Percentiles rank a stretch among this genome's conserved stretches.
phyloP scores from a whole-genome alignment of 2,888 invertebrate genomes.

The Emmelina monodactyla region DNA sequence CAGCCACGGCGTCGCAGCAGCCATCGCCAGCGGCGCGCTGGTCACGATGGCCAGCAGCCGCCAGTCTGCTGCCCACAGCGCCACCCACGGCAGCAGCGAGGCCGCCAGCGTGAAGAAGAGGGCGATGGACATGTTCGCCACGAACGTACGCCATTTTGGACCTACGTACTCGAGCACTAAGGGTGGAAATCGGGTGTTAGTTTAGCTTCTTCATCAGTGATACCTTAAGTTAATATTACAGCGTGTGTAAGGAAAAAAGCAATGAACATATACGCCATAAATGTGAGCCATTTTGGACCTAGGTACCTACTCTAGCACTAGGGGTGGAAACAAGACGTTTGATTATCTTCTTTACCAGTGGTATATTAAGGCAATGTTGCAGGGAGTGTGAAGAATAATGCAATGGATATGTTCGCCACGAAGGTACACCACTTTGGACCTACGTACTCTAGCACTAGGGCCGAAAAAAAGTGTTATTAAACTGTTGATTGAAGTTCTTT shows the following conservation, averaged over 20 bases:
- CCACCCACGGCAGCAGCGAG: constrained; percentile 84
- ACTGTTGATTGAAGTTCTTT: too few species aligned
- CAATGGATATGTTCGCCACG: constrained; percentile 91
- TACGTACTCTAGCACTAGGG: constrained; percentile 87
- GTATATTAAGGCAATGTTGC: too few species aligned
- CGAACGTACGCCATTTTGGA: constrained; percentile 88
- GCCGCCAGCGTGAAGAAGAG: constrained; percentile 86
- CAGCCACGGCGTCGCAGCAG: constrained; percentile 75
- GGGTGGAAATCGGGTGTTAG: constrained; percentile 20
- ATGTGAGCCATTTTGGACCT: too few species aligned
- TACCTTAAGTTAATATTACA: too few species aligned
- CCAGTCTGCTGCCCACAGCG: constrained; percentile 83
- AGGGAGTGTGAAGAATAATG: too few species aligned
- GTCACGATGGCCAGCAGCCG: constrained; percentile 77
- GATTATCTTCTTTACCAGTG: too few species aligned
- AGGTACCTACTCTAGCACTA: too few species aligned
- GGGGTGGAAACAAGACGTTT: too few species aligned
- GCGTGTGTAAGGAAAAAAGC: too few species aligned
- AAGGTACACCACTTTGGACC: constrained; percentile 90
- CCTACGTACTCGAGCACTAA: constrained; percentile 88
- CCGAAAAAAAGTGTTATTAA: too few species aligned
- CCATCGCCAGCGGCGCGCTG: constrained; percentile 77
- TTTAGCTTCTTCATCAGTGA: too few species aligned
- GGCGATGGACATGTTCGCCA: constrained; percentile 91
- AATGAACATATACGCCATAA: too few species aligned